phyloP scores from a whole-genome alignment of 2,797 vertebrate species.

The Coendou prehensilis region DNA sequence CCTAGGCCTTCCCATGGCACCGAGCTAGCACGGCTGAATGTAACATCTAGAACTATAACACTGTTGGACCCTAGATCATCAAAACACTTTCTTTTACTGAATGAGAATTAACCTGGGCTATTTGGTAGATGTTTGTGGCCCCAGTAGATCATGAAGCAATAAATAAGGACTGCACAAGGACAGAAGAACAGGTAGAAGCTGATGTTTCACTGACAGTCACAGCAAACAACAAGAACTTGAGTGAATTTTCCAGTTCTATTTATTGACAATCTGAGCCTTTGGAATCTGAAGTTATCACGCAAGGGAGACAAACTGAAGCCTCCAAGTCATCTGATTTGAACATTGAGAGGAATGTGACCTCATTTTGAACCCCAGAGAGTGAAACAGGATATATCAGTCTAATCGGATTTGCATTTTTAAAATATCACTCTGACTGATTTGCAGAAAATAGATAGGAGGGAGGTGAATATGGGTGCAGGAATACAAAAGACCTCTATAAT shows the following conservation, averaged over 20 bases:
- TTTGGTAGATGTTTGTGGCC: background rate
- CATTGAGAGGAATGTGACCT: slow-evolving; percentile 78
- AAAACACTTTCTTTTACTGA: slow-evolving; percentile 34
- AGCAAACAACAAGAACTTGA: slow-evolving; percentile 27
- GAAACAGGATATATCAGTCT: slow-evolving; percentile 78
- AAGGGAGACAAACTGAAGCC: slow-evolving; percentile 53
- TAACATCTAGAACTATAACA: slow-evolving; percentile 42
- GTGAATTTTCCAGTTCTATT: slow-evolving; percentile 57
- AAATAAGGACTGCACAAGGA: background rate
- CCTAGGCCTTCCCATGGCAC: background rate
- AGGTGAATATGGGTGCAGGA: slow-evolving; percentile 36
- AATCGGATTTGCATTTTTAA: slow-evolving; percentile 76
- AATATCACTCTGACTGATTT: slow-evolving; percentile 66
- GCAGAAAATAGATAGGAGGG: slow-evolving; percentile 67
- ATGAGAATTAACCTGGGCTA: background rate
- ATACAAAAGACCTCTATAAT: slow-evolving; percentile 28
- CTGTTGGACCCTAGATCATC: background rate
- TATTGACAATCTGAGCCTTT: slow-evolving; percentile 76
- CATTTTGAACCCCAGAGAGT: slow-evolving; percentile 76
- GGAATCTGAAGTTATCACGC: slow-evolving; percentile 77
- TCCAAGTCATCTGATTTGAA: slow-evolving; percentile 79
- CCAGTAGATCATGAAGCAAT: background rate
- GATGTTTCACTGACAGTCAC: background rate
- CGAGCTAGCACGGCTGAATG: background rate
- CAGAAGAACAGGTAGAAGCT: background rate